Evolutionary conservation across 2,113 vertebrate species (phyloP), one percentile per base, ranked within the genome.

Genomic region (Oreocharis arfaki): DNA sequence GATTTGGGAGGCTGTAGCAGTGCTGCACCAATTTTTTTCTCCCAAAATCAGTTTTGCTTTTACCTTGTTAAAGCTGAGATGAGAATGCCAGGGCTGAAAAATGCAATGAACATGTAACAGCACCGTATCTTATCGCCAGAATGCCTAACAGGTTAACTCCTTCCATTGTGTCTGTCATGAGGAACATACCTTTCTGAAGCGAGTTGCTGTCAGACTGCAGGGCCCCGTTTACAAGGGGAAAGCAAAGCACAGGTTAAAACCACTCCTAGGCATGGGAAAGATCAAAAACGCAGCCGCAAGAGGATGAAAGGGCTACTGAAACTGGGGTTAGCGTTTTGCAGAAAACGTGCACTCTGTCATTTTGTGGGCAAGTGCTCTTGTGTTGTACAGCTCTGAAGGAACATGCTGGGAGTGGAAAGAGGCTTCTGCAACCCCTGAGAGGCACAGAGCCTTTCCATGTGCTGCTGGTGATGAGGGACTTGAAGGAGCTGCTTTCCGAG

Each of bases 401-500:
- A 49, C 26, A 52, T 12, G 7, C 28, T 59, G 15, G 37, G 56
- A 85, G 19, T 64, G 35, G 63, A 95, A 84, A 75, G 13, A 91
- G 46, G n/a, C 41, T 65, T 16, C 22, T 80, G 11, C 33, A 71
- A 61, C 63, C 82, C 74, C 77, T 42, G 57, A 67, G 46, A n/a
- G 39, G 39, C 32, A 69, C n/a, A 24, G 41, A 75, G 21, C 10
- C 70, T 87, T 95, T 89, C 64, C 52, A 88, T 57, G 35, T 35
- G 46, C 23, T 86, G 49, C 41, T 90, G 5, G 11, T 53, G 30
- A 23, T n/a, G 56, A 84, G 86, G 60, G 35, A 19, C 21, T 63
- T 81, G 64, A 50, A 88, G 90, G 65, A 89, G 24, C 52, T 61
- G 26, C 37, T 64, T 82, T 85, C 59, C 74, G 92, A 93, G 63